Percentiles rank a stretch among this genome's conserved stretches.
Evolutionary conservation across 2,113 vertebrate species (phyloP).

Genomic region (Cariama cristata): DNA sequence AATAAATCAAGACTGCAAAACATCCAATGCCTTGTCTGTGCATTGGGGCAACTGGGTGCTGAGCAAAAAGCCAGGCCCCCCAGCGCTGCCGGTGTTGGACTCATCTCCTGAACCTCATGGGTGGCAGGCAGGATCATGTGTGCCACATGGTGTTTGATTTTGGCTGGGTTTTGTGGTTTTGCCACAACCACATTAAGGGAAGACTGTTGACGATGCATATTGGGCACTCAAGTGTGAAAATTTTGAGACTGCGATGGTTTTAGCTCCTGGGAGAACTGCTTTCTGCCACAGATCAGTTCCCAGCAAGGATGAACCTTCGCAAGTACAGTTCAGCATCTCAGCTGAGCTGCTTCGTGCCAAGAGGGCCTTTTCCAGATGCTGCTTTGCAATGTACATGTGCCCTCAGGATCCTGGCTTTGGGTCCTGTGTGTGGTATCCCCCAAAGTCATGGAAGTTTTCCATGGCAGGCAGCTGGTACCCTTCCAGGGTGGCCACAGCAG

Average conservation of each 20-base stretch:
- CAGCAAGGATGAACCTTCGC: background rate
- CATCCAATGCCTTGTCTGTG: rapidly evolving
- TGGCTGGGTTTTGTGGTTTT: background rate
- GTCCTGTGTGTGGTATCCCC: background rate
- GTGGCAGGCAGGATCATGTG: rapidly evolving
- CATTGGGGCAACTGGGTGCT: background rate
- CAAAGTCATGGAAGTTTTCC: background rate
- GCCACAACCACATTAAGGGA: background rate
- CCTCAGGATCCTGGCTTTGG: background rate
- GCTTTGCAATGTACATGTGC: rapidly evolving
- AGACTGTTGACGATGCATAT: background rate
- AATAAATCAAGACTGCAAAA: background rate
- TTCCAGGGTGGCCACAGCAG: background rate
- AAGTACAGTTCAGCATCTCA: too few species aligned
- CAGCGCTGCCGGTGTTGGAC: background rate
- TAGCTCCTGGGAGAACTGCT: background rate
- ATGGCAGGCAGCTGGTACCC: background rate
- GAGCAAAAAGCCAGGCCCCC: background rate
- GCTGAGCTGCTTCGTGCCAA: background rate
- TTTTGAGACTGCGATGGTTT: background rate
- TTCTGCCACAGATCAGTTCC: background rate
- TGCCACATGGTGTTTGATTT: rapidly evolving
- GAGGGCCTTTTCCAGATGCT: background rate
- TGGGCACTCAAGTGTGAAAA: background rate
- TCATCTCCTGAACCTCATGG: background rate